Base-by-base conservation (phyloP, 2,888 invertebrate species). In the Crematogaster levior region DNA sequence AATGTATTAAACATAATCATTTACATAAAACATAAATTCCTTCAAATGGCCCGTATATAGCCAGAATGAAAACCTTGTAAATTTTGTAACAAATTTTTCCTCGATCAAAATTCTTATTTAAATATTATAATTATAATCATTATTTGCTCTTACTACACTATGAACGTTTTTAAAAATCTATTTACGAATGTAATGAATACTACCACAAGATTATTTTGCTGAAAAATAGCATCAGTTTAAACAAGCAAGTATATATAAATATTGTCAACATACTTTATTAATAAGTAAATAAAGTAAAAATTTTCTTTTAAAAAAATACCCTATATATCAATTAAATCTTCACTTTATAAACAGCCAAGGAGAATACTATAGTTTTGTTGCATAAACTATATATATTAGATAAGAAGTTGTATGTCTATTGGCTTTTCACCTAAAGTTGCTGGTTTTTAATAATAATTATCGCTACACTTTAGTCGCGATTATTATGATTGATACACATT, bases 371-470 rank as follows among this genome's bases (percentile, higher is more conserved):
- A 84, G 82, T 85, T 81, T 86, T 87, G 81, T 85, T n/a, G n/a
- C 84, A 68, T 88, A 81, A 89, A 87, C 73, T 66, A 83, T 75
- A 82, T 80, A 53, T 86, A 82, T 74, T 83, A 82, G 56, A 70
- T 63, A 82, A 84, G 83, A 81, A 65, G 27, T 53, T 81, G 84
- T 84, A 81, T 84, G 83, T 89, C 72, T 83, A 89, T 91, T 87
- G 88, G 89, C 85, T 91, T 89, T 84, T 81, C 85, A 91, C 90
- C 88, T 85, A 90, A 91, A 91, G 87, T 91, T 91, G 82, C 90
- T 91, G 88, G 86, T 91, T 91, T 90, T 87, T 88, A 87, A 86
- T 82, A 88, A 70, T 85, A 72, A 84, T 81, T 80, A 85, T 84
- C 53, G 48, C 65, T 27, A 82, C 56, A 61, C 58, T 70, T 66